These are phyloP conservation scores for Leptopilina syphax DNA, from an alignment of 2,888 invertebrate genomes.

Conservation along the genomic window DNA sequence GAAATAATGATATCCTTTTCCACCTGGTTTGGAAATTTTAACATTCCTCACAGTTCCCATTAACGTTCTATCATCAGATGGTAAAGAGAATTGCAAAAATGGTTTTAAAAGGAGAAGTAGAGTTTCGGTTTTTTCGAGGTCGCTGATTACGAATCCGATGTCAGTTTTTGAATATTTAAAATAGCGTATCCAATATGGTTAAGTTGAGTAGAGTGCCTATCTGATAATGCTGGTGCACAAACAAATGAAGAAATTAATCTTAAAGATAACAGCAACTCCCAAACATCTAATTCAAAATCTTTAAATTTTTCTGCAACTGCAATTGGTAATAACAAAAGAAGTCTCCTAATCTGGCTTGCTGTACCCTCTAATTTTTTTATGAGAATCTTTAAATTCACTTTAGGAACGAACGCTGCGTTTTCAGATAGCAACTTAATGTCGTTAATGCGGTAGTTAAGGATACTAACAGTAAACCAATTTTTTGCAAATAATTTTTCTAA, in stretches of 20 bases:
- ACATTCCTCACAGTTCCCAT: too few species aligned
- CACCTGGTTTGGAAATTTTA: too few species aligned
- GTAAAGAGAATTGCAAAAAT: too few species aligned
- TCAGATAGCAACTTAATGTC: not conserved
- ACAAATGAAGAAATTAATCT: not conserved
- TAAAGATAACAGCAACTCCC: not conserved
- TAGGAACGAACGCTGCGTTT: not conserved
- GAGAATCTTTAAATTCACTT: not conserved
- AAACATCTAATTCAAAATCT: not conserved
- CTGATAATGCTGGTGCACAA: slow-evolving; percentile 2
- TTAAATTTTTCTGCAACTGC: not conserved
- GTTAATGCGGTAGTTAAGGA: not conserved
- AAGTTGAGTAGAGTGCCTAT: not conserved
- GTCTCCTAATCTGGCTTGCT: slow-evolving; percentile 12
- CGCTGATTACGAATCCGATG: too few species aligned
- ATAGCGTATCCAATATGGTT: too few species aligned
- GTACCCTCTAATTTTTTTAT: not conserved
- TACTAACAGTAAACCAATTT: not conserved
- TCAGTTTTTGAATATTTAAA: too few species aligned
- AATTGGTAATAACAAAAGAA: not conserved
- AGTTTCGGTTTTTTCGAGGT: too few species aligned
- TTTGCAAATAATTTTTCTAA: not conserved
- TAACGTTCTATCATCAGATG: too few species aligned
- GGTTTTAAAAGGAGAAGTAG: too few species aligned
- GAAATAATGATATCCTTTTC: too few species aligned